A percentile compares a stretch with the other conserved stretches of the same genome.
phyloP scores from a whole-genome alignment of 1,140 invertebrate species.

The Calycopis cecrops region DNA sequence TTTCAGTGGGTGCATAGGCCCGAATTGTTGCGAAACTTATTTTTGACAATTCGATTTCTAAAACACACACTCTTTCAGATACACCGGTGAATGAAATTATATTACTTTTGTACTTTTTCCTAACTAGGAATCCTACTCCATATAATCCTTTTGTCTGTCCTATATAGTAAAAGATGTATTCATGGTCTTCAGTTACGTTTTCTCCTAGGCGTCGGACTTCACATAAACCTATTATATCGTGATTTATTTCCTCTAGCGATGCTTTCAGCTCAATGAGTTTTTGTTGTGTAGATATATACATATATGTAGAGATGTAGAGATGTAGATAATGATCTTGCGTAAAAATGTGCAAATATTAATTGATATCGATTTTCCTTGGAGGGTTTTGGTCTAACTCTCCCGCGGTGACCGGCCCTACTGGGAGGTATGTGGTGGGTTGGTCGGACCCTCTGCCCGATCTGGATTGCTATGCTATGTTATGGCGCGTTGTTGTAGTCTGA shows the following conservation, averaged over 20 bases:
- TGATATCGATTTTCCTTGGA: slow-evolving; percentile 17
- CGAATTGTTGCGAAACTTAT: slow-evolving; percentile 29
- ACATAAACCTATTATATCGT: slow-evolving; percentile 34
- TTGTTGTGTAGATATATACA: slow-evolving; percentile 29
- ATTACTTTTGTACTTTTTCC: slow-evolving; percentile 29
- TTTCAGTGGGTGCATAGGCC: slow-evolving; percentile 33
- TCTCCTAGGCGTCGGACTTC: slow-evolving; percentile 34
- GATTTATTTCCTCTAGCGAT: slow-evolving; percentile 34
- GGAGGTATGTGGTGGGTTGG: slow-evolving; percentile 23
- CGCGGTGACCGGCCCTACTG: slow-evolving; percentile 33
- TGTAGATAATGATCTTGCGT: slow-evolving; percentile 33
- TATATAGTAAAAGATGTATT: slow-evolving; percentile 34
- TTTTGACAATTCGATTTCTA: slow-evolving; percentile 28
- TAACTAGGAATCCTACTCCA: slow-evolving; percentile 35
- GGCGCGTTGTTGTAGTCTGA: not conserved
- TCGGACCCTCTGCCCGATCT: slow-evolving; percentile 19
- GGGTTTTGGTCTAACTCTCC: slow-evolving; percentile 38
- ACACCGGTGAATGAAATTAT: slow-evolving; percentile 31
- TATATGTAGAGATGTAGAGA: too few species aligned
- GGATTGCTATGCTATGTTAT: not conserved
- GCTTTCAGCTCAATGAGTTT: slow-evolving; percentile 32
- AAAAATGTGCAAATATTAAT: slow-evolving; percentile 31
- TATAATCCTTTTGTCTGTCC: slow-evolving; percentile 34
- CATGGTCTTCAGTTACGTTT: slow-evolving; percentile 30
- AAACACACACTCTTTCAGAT: slow-evolving; percentile 34